Conservation (phyloP, 2,113 vertebrate genomes). For the Illadopsis cleaveri region DNA sequence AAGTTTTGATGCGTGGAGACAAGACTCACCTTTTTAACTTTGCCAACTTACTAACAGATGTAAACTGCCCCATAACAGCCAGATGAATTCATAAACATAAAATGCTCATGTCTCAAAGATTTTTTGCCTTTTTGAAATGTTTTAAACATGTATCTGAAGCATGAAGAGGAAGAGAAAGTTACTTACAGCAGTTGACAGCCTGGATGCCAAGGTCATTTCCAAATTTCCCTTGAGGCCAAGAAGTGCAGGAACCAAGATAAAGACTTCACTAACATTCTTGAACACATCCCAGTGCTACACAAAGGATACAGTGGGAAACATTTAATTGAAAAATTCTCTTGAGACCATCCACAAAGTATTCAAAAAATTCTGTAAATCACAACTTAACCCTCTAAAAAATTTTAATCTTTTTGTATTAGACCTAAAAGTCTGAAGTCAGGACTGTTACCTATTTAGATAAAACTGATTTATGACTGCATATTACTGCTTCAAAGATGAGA, state of each 20-base stretch:
- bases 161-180: neutral
- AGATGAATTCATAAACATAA: neutral
- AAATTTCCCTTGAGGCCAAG: slow-evolving; percentile 97
- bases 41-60: neutral
- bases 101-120: neutral
- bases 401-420: neutral
- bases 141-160: neutral
- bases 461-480: neutral
- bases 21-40: neutral
- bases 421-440: neutral
- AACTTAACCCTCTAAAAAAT: neutral
- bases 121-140: neutral
- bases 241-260: slow-evolving; percentile 96
- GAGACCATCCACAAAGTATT: neutral
- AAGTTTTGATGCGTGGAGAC: neutral
- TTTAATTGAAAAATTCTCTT: neutral
- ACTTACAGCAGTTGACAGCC: slow-evolving; percentile 94
- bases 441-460: neutral
- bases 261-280: slow-evolving; percentile 93
- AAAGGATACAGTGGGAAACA: neutral
- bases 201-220: slow-evolving; percentile 98
- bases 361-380: neutral
- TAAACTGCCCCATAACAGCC: neutral
- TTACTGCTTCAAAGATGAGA: neutral
- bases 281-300: slow-evolving; percentile 96